Percentiles rank a stretch among this genome's conserved stretches.
These are phyloP conservation scores for Ramazzottius varieornatus DNA, from an alignment of 2,888 invertebrate genomes.

Conservation along the genomic window DNA sequence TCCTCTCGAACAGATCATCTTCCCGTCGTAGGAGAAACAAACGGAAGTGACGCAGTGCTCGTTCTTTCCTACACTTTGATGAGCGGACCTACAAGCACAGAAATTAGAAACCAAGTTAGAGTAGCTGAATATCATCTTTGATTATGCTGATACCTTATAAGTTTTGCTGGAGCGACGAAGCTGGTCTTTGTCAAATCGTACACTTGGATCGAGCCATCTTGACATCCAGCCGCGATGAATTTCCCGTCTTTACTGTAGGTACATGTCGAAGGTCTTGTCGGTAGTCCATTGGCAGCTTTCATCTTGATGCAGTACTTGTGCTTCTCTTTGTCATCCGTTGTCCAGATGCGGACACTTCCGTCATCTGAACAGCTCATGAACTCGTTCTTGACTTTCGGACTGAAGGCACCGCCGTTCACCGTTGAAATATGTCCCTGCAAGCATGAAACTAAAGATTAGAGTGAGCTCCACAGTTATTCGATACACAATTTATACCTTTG, in stretches of 20 bases:
- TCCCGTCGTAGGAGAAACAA: slow-evolving; percentile 60
- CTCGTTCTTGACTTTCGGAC: slow-evolving; percentile 63
- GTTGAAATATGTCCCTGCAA: slow-evolving; percentile 58
- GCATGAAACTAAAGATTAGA: neutral
- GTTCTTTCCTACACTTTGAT: no score
- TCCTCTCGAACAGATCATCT: slow-evolving; percentile 46
- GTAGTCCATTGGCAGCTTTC: slow-evolving; percentile 36
- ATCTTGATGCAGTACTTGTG: slow-evolving; percentile 59
- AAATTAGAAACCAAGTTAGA: no score
- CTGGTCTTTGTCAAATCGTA: neutral
- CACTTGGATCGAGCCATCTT: slow-evolving; percentile 12
- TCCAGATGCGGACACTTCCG: slow-evolving; percentile 74
- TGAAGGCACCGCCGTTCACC: slow-evolving; percentile 69
- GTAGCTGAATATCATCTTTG: no score
- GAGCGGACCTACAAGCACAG: no score
- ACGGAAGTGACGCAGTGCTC: slow-evolving; percentile 56
- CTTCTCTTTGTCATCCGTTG: slow-evolving; percentile 40
- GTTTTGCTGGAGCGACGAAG: neutral
- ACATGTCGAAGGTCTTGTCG: slow-evolving; percentile 57
- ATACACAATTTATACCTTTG: neutral
- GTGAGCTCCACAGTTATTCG: neutral
- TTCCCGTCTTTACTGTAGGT: slow-evolving; percentile 57
- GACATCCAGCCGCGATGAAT: slow-evolving; percentile 64
- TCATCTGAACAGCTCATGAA: slow-evolving; percentile 84
- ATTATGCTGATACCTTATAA: neutral